Percentiles rank a stretch among this genome's conserved stretches.
These are phyloP conservation scores for Therioaphis trifolii DNA, from an alignment of 2,888 invertebrate genomes.

Conservation along the genomic window DNA sequence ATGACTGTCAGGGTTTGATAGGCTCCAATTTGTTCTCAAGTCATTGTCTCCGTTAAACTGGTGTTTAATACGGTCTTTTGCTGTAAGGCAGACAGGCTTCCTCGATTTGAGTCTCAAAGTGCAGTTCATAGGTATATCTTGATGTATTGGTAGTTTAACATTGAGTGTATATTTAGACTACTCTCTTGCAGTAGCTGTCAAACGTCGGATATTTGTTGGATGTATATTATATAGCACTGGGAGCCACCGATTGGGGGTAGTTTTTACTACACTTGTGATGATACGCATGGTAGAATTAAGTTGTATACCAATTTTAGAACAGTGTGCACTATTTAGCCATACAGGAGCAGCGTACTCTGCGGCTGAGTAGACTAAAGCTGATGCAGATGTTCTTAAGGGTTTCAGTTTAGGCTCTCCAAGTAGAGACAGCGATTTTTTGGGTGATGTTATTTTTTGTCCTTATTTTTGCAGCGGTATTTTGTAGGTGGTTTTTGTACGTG, in stretches of 20 bases:
- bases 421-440: conserved; percentile 28
- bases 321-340: no score
- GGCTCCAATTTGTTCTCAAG: conserved; percentile 8
- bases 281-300: conserved; percentile 20
- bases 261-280: not conserved
- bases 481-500: no score
- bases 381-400: conserved; percentile 34
- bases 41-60: not conserved
- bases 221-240: conserved; percentile 8
- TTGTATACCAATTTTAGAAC: conserved; percentile 10
- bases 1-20: not conserved
- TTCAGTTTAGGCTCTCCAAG: conserved; percentile 33
- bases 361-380: no score
- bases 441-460: conserved; percentile 11
- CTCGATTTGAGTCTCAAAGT: conserved; percentile 25
- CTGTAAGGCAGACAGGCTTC: conserved; percentile 3
- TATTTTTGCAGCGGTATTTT: no score
- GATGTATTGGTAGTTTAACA: conserved; percentile 6
- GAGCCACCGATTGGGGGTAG: not conserved
- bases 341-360: no score
- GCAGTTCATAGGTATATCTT: not conserved
- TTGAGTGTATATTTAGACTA: not conserved
- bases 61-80: conserved; percentile 13
- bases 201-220: not conserved
- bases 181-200: not conserved